phyloP scores from a whole-genome alignment of 2,113 vertebrate genomes.

The Ia io region DNA sequence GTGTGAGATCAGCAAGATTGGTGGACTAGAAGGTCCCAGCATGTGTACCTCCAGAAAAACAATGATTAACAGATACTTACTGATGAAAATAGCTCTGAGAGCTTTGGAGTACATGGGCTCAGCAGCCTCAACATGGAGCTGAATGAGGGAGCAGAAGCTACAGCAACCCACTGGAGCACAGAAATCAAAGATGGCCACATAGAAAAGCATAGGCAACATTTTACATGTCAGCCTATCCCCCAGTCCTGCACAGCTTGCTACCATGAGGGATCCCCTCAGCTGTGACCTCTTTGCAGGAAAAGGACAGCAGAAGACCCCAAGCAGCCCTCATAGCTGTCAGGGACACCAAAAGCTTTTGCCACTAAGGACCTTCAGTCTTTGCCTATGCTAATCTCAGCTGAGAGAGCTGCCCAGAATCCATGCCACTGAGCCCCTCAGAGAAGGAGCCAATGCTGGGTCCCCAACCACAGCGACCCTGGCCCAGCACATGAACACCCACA shows the following conservation, averaged over 20 bases:
- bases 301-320: neutral
- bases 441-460: neutral
- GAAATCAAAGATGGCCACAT: neutral
- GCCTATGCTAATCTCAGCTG: neutral
- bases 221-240: neutral
- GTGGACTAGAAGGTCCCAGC: neutral
- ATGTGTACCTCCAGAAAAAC: neutral
- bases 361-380: neutral
- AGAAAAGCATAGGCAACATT: neutral
- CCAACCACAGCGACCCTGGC: too few relatives aligned
- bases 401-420: neutral
- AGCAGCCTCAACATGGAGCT: too few relatives aligned
- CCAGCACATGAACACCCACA: accelerated
- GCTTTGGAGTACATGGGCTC: neutral
- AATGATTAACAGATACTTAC: neutral
- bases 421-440: too few relatives aligned
- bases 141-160: neutral
- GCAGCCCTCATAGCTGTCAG: neutral
- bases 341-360: neutral
- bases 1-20: neutral
- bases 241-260: neutral
- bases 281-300: neutral
- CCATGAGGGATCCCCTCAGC: neutral
- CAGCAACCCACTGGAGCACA: neutral
- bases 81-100: neutral